Conservation (phyloP, 2,888 invertebrate genomes). For the Callyntrura sp. region DNA sequence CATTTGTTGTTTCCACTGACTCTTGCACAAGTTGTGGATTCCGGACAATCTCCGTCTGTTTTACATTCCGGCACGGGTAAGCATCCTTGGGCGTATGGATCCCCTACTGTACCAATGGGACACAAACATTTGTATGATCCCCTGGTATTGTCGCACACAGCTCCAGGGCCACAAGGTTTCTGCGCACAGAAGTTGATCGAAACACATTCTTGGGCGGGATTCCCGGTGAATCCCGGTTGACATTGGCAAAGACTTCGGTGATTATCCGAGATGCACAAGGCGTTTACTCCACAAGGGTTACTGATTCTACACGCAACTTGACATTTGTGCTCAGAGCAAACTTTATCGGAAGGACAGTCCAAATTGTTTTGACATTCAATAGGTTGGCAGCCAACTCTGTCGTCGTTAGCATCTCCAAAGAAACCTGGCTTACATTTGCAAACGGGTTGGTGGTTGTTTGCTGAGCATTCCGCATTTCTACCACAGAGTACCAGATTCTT, state of each 20-base stretch:
- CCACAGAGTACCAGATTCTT: constrained; percentile 89
- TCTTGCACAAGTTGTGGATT: constrained; percentile 90
- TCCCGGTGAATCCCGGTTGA: constrained; percentile 94
- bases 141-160: constrained; percentile 92
- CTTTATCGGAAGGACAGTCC: constrained; percentile 93
- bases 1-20: constrained; percentile 92
- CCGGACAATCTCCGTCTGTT: constrained; percentile 92
- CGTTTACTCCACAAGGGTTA: constrained; percentile 94
- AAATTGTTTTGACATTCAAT: constrained; percentile 91
- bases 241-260: constrained; percentile 93
- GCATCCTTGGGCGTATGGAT: constrained; percentile 94
- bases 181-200: constrained; percentile 92
- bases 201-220: constrained; percentile 90
- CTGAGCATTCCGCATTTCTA: constrained; percentile 89
- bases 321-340: constrained; percentile 93
- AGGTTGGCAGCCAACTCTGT: constrained; percentile 91
- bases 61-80: constrained; percentile 93
- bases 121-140: constrained; percentile 93
- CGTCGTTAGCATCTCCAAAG: constrained; percentile 91
- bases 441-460: constrained; percentile 90
- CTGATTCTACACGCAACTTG: constrained; percentile 93
- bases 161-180: constrained; percentile 92
- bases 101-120: constrained; percentile 92
- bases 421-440: constrained; percentile 93
- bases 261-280: constrained; percentile 93